These are phyloP conservation scores for Drosophila subquinaria DNA, from an alignment of 2,888 invertebrate genomes.

Conservation along the genomic window DNA sequence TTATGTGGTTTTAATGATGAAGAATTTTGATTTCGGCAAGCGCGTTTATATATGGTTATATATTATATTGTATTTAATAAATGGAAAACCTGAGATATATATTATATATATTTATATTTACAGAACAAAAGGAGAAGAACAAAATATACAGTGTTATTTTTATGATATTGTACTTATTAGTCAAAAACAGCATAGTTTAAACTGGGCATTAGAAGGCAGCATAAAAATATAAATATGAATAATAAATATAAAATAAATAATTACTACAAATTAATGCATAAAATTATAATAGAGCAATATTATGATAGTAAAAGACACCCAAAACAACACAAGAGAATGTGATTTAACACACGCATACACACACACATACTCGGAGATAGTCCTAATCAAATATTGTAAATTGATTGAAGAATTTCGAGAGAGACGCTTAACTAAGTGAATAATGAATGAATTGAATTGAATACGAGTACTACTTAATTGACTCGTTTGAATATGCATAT, in stretches of 20 bases:
- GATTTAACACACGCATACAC: conserved; percentile 38
- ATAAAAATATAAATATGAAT: conserved; percentile 48
- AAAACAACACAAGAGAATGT: conserved; percentile 36
- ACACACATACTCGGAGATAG: conserved; percentile 7
- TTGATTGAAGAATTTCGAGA: conserved; percentile 6
- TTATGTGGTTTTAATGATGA: background rate
- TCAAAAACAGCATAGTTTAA: conserved; percentile 49
- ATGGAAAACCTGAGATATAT: conserved; percentile 76
- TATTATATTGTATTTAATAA: conserved; percentile 70
- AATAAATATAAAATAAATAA: conserved; percentile 27
- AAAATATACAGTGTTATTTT: conserved; percentile 80
- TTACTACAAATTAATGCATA: conserved; percentile 26
- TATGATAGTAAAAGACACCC: conserved; percentile 28
- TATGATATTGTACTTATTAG: conserved; percentile 79
- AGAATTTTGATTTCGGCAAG: conserved; percentile 26
- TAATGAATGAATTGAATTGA: conserved; percentile 40
- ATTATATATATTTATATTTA: conserved; percentile 79
- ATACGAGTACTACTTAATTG: conserved; percentile 41
- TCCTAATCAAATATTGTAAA: conserved; percentile 17
- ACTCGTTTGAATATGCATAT: conserved; percentile 29
- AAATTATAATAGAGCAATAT: conserved; percentile 55
- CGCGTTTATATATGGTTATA: conserved; percentile 57
- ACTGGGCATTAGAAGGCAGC: conserved; percentile 65
- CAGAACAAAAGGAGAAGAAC: conserved; percentile 55
- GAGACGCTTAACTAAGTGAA: conserved; percentile 20